A percentile compares a stretch with the other conserved stretches of the same genome.
Evolutionary conservation across 1,140 invertebrate species (phyloP).

Genomic region (Ceratosolen solmsi): DNA sequence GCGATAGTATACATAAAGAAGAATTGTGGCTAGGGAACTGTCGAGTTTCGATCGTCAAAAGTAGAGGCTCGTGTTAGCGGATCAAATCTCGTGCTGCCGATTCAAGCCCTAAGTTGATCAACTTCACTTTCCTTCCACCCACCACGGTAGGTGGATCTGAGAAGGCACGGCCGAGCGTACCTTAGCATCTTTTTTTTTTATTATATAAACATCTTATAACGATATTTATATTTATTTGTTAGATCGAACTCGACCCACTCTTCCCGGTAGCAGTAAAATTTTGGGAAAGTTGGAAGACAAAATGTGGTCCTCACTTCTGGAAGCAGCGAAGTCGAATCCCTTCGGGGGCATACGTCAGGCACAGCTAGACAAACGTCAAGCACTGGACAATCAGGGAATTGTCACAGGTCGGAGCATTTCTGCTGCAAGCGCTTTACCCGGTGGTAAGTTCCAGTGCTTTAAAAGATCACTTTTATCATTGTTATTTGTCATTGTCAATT

Average conservation of each 20-base stretch:
- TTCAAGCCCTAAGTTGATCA: not conserved
- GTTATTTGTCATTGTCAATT: too few species aligned
- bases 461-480: too few species aligned
- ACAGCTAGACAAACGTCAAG: constrained; percentile 76
- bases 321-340: constrained; percentile 82
- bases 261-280: not conserved
- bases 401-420: constrained; percentile 77
- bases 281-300: constrained; percentile 44
- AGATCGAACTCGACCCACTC: constrained; percentile 46
- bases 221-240: not conserved
- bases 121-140: constrained; percentile 41
- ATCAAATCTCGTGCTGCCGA: not conserved
- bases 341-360: constrained; percentile 80
- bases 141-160: constrained; percentile 36
- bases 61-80: not conserved
- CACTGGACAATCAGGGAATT: constrained; percentile 65
- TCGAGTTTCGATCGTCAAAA: not conserved
- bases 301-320: constrained; percentile 81
- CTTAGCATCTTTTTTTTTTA: not conserved
- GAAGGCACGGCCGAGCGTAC: not conserved
- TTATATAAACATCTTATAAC: not conserved
- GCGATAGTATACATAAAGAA: not conserved
- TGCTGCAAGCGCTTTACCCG: constrained; percentile 75
- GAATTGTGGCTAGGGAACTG: not conserved
- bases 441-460: constrained; percentile 68